These are phyloP conservation scores for Noctua janthina DNA, from an alignment of 2,888 invertebrate species.

Conservation along the genomic window DNA sequence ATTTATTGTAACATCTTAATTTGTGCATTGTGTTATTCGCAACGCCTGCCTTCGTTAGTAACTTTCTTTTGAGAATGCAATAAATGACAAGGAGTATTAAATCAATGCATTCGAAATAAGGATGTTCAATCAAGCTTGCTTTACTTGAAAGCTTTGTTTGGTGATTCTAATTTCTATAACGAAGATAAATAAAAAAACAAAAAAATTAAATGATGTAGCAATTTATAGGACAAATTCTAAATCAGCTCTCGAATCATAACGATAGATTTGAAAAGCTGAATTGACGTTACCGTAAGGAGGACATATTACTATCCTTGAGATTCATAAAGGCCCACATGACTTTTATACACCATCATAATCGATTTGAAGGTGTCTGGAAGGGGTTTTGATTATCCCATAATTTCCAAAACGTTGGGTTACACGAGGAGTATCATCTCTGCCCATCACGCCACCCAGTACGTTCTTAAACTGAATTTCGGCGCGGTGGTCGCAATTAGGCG, in stretches of 20 bases:
- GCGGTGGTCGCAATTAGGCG: slow-evolving; percentile 87
- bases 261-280: slow-evolving; percentile 3
- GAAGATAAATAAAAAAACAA: too few species aligned
- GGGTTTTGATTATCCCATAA: slow-evolving; percentile 64
- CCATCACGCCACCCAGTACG: slow-evolving; percentile 85
- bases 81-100: slow-evolving; percentile 1
- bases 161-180: neutral
- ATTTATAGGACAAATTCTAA: neutral
- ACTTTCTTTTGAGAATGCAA: slow-evolving; percentile 33
- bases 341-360: slow-evolving; percentile 40
- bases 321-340: slow-evolving; percentile 37
- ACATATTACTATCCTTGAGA: slow-evolving; percentile 40
- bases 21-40: slow-evolving; percentile 56
- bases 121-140: neutral
- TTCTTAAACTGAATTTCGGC: slow-evolving; percentile 79
- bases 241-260: neutral
- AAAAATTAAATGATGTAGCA: neutral
- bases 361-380: slow-evolving; percentile 38
- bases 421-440: slow-evolving; percentile 72
- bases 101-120: neutral
- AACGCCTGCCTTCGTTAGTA: slow-evolving; percentile 26
- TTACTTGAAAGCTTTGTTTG: neutral
- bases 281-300: slow-evolving; percentile 22
- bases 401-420: slow-evolving; percentile 67
- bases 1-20: slow-evolving; percentile 64